phyloP scores from a whole-genome alignment of 1,140 invertebrate species.

The Delia radicum region DNA sequence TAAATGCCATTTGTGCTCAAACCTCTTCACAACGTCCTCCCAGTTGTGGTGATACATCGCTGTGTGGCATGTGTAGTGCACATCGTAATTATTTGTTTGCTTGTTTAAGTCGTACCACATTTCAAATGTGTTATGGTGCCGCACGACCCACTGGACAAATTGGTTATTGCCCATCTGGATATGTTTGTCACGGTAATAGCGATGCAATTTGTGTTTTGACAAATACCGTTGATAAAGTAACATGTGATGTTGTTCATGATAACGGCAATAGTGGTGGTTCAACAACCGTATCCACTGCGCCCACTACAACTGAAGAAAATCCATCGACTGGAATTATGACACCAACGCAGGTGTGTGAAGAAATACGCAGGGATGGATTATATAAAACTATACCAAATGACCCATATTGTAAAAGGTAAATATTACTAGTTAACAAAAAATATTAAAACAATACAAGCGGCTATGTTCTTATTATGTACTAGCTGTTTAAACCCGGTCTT shows the following conservation, averaged over 20 bases:
- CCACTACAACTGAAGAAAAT: slow-evolving; percentile 5
- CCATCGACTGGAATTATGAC: slow-evolving; percentile 10
- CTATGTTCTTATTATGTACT: not conserved
- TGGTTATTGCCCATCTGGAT: slow-evolving; percentile 41
- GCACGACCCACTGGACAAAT: slow-evolving; percentile 36
- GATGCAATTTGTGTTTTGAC: slow-evolving; percentile 37
- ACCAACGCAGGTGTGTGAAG: slow-evolving; percentile 33
- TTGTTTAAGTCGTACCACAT: slow-evolving; percentile 42
- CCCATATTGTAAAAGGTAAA: slow-evolving; percentile 41
- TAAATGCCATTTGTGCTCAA: slow-evolving; percentile 44
- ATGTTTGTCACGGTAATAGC: slow-evolving; percentile 43
- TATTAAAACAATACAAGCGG: not conserved
- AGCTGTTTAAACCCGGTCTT: no score
- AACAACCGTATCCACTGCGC: slow-evolving; percentile 11
- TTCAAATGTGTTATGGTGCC: slow-evolving; percentile 52
- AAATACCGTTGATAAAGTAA: slow-evolving; percentile 10
- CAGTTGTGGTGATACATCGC: slow-evolving; percentile 40
- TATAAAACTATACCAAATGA: slow-evolving; percentile 38
- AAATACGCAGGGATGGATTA: slow-evolving; percentile 31
- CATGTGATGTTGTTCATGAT: slow-evolving; percentile 42
- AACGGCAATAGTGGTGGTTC: slow-evolving; percentile 9
- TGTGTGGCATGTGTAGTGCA: slow-evolving; percentile 47
- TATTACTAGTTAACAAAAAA: not conserved
- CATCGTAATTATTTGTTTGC: slow-evolving; percentile 45
- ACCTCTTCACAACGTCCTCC: slow-evolving; percentile 41